These are phyloP conservation scores for Pomacea canaliculata DNA, from an alignment of 2,888 invertebrate genomes.

Conservation along the genomic window DNA sequence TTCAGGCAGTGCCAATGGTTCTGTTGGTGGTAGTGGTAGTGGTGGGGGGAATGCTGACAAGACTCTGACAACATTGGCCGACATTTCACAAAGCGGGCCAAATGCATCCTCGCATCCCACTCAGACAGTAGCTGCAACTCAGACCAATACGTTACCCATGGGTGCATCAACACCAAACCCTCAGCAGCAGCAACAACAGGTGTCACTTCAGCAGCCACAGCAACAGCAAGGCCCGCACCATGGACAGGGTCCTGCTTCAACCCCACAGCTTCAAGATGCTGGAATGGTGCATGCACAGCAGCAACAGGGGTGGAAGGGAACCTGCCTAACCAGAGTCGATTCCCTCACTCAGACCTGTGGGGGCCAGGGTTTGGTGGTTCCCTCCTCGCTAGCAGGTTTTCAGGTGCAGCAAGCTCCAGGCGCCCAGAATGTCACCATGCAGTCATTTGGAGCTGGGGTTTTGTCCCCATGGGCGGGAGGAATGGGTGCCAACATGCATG, in stretches of 20 bases:
- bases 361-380: slow-evolving; percentile 23
- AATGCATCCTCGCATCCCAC: slow-evolving; percentile 14
- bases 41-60: slow-evolving; percentile 17
- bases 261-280: slow-evolving; percentile 23
- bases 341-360: slow-evolving; percentile 23
- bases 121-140: slow-evolving; percentile 1
- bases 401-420: slow-evolving; percentile 26
- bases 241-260: slow-evolving; percentile 9
- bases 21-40: neutral
- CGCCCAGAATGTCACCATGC: slow-evolving; percentile 16
- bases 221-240: neutral
- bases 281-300: slow-evolving; percentile 5
- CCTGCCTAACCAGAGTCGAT: slow-evolving; percentile 19
- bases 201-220: slow-evolving; percentile 3
- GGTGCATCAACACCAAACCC: neutral
- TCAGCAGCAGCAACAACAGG: slow-evolving; percentile 3
- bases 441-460: slow-evolving; percentile 25
- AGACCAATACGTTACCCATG: slow-evolving; percentile 3
- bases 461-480: slow-evolving; percentile 29
- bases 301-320: slow-evolving; percentile 3
- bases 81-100: slow-evolving; percentile 12
- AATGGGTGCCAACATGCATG: slow-evolving; percentile 13
- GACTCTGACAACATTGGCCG: slow-evolving; percentile 13
- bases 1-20: neutral
- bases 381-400: slow-evolving; percentile 15